These are phyloP conservation scores for Coreoperca whiteheadi DNA, from an alignment of 2,113 vertebrate species.

Conservation along the genomic window DNA sequence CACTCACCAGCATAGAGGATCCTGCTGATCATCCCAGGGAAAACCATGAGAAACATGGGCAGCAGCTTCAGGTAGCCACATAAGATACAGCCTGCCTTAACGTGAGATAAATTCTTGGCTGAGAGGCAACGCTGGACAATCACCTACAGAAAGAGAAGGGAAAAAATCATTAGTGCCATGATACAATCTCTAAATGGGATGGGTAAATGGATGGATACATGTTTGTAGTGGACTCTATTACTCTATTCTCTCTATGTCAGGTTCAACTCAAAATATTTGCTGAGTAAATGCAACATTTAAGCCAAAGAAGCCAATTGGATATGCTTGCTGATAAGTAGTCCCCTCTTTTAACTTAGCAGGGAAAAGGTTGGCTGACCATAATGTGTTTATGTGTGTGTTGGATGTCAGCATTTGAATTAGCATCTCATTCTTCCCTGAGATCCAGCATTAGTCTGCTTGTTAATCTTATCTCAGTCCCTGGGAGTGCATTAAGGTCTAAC, in stretches of 20 bases:
- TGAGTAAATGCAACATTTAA: neutral
- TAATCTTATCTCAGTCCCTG: constrained; percentile 51
- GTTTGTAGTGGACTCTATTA: neutral
- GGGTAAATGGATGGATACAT: neutral
- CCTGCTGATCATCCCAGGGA: constrained; percentile 96
- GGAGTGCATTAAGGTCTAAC: constrained; percentile 17
- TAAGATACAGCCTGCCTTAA: constrained; percentile 92
- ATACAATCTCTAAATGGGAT: neutral
- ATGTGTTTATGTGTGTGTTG: constrained; percentile 6
- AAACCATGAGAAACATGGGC: constrained; percentile 98
- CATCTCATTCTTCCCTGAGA: neutral
- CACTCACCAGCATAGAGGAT: constrained; percentile 91
- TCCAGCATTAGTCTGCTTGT: neutral
- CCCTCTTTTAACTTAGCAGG: neutral
- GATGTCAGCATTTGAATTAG: constrained; percentile 4
- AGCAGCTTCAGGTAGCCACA: constrained; percentile 96
- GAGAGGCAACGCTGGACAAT: constrained; percentile 98
- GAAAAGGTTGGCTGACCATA: neutral
- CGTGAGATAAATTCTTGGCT: constrained; percentile 96
- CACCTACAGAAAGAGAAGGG: constrained; percentile 83
- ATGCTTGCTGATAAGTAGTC: neutral
- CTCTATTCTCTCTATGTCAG: neutral
- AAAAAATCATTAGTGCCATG: neutral
- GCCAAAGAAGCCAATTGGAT: neutral
- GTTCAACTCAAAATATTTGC: neutral